These are phyloP conservation scores for Mamestra brassicae DNA, from an alignment of 2,888 invertebrate genomes.

Conservation along the genomic window DNA sequence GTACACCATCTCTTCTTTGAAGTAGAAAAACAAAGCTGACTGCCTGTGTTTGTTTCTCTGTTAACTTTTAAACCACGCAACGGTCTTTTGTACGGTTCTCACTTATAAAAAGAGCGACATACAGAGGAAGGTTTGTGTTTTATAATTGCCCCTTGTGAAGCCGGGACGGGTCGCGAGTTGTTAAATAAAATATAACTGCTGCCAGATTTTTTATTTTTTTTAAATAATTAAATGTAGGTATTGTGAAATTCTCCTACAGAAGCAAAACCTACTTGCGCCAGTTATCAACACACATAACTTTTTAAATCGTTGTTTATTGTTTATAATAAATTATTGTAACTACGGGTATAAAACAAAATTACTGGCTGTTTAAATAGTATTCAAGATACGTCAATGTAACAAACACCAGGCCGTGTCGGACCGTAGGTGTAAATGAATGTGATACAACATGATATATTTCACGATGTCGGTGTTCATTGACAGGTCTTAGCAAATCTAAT, in stretches of 20 bases:
- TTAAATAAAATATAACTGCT: neutral
- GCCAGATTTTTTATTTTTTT: neutral
- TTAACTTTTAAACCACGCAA: too few relatives aligned
- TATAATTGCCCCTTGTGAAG: too few relatives aligned
- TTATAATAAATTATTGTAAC: conserved; percentile 28
- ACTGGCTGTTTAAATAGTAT: conserved; percentile 1
- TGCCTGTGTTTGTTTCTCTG: too few relatives aligned
- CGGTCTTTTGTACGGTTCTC: neutral
- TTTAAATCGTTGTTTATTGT: neutral
- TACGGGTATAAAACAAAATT: conserved; percentile 20
- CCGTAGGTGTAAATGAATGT: conserved; percentile 31
- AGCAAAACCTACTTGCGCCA: neutral
- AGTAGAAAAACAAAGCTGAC: too few relatives aligned
- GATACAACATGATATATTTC: conserved; percentile 14
- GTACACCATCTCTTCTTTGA: too few relatives aligned
- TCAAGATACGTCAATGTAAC: conserved; percentile 4
- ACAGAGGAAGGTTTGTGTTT: too few relatives aligned
- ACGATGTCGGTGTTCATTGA: conserved; percentile 27
- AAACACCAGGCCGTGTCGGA: conserved; percentile 10
- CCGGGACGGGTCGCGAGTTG: too few relatives aligned
- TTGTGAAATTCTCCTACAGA: neutral
- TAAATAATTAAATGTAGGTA: neutral
- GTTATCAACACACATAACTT: neutral
- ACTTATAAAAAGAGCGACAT: neutral
- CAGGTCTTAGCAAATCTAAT: conserved; percentile 55